Percentiles rank a stretch among this genome's conserved stretches.
These are phyloP conservation scores for Dynastes hyllus DNA, from an alignment of 2,888 invertebrate species.

Conservation along the genomic window DNA sequence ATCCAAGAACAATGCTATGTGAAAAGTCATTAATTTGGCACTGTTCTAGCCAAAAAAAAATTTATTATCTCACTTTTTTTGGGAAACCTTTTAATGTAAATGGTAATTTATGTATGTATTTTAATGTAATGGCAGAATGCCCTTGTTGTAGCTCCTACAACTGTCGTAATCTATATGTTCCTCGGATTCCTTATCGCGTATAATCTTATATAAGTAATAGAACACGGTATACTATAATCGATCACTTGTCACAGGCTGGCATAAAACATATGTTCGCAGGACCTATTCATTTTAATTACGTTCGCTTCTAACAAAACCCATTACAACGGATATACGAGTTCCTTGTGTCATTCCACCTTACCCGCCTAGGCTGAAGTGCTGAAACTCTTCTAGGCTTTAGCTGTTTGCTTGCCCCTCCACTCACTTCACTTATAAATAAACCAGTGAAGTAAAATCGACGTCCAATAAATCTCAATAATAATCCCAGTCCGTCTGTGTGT, in stretches of 20 bases:
- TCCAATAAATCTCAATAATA: constrained; percentile 48
- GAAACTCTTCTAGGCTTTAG: constrained; percentile 26
- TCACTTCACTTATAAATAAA: constrained; percentile 45
- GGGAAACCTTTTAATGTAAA: not conserved
- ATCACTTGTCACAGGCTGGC: constrained; percentile 23
- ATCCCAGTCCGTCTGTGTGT: constrained; percentile 42
- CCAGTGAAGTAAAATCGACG: constrained; percentile 41
- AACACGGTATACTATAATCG: constrained; percentile 34
- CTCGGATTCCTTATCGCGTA: constrained; percentile 14
- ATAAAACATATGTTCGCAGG: constrained; percentile 30
- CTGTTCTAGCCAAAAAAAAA: too few relatives aligned
- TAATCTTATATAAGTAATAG: constrained; percentile 32
- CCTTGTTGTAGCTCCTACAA: too few relatives aligned
- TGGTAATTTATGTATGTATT: not conserved
- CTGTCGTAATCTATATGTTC: too few relatives aligned
- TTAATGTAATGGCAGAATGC: too few relatives aligned
- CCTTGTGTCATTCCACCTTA: constrained; percentile 19
- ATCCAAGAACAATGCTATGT: too few relatives aligned
- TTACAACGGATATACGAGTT: constrained; percentile 28
- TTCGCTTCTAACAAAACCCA: constrained; percentile 28
- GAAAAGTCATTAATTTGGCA: too few relatives aligned
- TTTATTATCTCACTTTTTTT: not conserved
- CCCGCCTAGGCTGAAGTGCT: not conserved
- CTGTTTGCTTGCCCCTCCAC: constrained; percentile 28
- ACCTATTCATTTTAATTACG: constrained; percentile 33